Base-by-base conservation (phyloP, 53 echinoderm and acorn worm genomes). In the Holothuria leucospilota region DNA sequence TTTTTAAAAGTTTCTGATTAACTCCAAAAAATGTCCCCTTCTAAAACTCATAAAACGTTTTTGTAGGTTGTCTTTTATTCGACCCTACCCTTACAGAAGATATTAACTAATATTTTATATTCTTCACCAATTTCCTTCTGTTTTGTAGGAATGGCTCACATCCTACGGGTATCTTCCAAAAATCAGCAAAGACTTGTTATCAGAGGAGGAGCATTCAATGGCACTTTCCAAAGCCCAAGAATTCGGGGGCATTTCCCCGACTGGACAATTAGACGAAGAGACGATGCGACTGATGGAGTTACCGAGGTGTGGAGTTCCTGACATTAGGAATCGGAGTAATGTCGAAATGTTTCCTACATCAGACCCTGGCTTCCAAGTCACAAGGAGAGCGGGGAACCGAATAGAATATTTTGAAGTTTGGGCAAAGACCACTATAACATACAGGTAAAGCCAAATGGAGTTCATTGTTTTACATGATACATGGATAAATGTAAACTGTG, bases 301-400 rank as follows among this genome's bases (percentile, higher is more conserved):
- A 41, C 92, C 97, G n/a, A 87, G 97, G 51, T 97, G 97, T 69
- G 97, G 97, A n/a, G 52, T 91, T 25, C 89, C 88, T 38, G 97
- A 97, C 78, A 8, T 91, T 29, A 38, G 29, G 14, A 61, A 80
- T 60, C 30, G 60, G 29, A 80, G 61, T 61, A 24, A 59, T 6
- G 80, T 13, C 38, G 80, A 80, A 24, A 29, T 20, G 20, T 59
- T 62, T 27, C 80, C 80, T 25, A 80, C 80, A 29, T 12, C 59
- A 13, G 59, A 80, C n/a, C 65, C 68, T 42, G 67, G 39, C 13
- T 83, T 83, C 29, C 59, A 59, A 16, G 80, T 80, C 29, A 80
- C 80, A 13, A 24, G 80, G 23, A 80, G 34, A 38, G 8, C 80
- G 30, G 29, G 9, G 38, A 80, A 38, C 38, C 8, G 8, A 14